A percentile compares a stretch with the other conserved stretches of the same genome.
phyloP scores from a whole-genome alignment of 2,888 invertebrate species.

The Andrena bucephala region DNA sequence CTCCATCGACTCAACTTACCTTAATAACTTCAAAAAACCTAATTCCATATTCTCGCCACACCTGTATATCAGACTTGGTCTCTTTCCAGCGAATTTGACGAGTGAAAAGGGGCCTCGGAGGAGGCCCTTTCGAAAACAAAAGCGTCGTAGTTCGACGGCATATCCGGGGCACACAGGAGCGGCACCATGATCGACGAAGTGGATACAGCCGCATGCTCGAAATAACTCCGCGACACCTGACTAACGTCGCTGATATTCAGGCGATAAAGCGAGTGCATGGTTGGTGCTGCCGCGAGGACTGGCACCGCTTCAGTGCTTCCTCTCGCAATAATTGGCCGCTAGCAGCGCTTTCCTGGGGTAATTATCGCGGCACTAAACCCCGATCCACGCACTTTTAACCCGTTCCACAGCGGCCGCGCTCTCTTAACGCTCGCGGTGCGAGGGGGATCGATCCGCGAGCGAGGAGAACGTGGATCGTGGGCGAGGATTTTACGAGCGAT shows the following conservation, averaged over 20 bases:
- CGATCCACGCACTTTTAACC: slow-evolving; percentile 57
- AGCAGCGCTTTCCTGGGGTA: slow-evolving; percentile 68
- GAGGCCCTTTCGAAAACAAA: background rate
- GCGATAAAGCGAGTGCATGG: slow-evolving; percentile 39
- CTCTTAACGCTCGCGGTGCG: background rate
- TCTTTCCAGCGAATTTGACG: too few species aligned
- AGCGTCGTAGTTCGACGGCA: too few species aligned
- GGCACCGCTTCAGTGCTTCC: slow-evolving; percentile 65
- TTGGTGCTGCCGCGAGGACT: slow-evolving; percentile 21
- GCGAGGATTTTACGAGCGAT: slow-evolving; percentile 59
- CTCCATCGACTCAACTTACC: too few species aligned
- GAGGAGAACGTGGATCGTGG: slow-evolving; percentile 18
- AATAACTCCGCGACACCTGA: slow-evolving; percentile 40
- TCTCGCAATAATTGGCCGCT: slow-evolving; percentile 75
- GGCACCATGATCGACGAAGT: slow-evolving; percentile 19
- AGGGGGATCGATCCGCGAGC: slow-evolving; percentile 31
- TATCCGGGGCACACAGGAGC: slow-evolving; percentile 13
- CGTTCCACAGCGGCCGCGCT: slow-evolving; percentile 7
- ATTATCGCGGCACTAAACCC: slow-evolving; percentile 69
- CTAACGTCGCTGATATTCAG: slow-evolving; percentile 42
- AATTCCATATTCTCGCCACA: too few species aligned
- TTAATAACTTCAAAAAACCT: too few species aligned
- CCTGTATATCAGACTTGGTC: too few species aligned
- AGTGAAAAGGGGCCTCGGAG: background rate
- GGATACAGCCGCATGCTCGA: slow-evolving; percentile 27